Conservation (phyloP, 2,113 vertebrate species). For the Sphyrna mokarran region DNA sequence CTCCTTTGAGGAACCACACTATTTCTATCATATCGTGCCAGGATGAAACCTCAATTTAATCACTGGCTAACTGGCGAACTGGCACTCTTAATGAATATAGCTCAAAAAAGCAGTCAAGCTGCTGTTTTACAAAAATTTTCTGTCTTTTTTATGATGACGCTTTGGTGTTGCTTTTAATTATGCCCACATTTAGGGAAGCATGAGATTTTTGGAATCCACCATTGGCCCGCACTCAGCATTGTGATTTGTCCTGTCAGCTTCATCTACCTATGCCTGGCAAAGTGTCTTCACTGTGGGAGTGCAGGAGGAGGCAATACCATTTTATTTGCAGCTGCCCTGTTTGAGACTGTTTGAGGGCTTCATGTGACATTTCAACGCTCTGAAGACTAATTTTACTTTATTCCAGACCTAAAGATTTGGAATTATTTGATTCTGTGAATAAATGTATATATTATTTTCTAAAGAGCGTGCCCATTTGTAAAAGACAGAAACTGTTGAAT, state of each 20-base stretch:
- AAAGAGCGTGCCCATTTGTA: neutral
- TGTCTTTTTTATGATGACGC: neutral
- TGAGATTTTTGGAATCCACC: neutral
- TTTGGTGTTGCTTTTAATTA: neutral
- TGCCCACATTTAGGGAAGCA: neutral
- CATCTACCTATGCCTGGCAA: neutral
- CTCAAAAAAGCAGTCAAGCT: neutral
- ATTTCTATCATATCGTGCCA: slow-evolving; percentile 29
- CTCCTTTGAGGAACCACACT: neutral
- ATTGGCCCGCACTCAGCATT: neutral
- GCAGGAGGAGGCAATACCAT: neutral
- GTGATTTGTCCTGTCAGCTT: neutral
- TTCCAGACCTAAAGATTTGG: neutral
- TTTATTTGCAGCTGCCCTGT: neutral
- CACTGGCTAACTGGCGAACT: neutral
- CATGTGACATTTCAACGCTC: neutral
- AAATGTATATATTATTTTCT: neutral
- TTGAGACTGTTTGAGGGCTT: neutral
- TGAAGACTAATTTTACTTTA: neutral
- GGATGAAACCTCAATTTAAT: slow-evolving; percentile 33
- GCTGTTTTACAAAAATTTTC: neutral
- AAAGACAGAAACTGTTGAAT: neutral
- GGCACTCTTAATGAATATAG: neutral
- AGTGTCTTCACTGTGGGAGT: neutral
- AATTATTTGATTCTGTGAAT: neutral